Conservation (phyloP, 2,113 vertebrate genomes). For the Lepisosteus osseus region DNA sequence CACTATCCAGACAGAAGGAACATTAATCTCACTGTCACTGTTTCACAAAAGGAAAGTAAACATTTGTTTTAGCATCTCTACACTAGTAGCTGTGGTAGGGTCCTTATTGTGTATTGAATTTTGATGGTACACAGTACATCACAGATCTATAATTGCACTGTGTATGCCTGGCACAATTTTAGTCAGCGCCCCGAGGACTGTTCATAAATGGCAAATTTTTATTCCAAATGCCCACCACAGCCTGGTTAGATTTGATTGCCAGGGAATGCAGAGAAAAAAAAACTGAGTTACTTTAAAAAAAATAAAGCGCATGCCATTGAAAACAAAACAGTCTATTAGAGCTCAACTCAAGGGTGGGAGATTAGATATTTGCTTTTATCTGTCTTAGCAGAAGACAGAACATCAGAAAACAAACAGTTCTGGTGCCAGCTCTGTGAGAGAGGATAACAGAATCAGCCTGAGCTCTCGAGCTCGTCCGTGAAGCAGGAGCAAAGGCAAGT, state of each 20-base stretch:
- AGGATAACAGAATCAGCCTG: conserved; percentile 1
- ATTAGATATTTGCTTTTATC: conserved; percentile 28
- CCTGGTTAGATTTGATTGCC: conserved; percentile 7
- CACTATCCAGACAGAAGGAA: too few species aligned
- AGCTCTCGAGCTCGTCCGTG: conserved; percentile 13
- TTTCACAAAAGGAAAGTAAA: too few species aligned
- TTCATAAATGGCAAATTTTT: too few species aligned
- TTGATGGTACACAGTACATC: too few species aligned
- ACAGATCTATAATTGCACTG: too few species aligned
- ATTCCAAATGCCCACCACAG: too few species aligned
- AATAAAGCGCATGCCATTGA: conserved; percentile 19
- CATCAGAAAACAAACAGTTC: conserved; percentile 17
- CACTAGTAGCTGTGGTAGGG: too few species aligned
- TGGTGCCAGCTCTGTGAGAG: conserved; percentile 11
- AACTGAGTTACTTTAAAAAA: conserved; percentile 4
- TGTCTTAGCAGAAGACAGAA: conserved; percentile 6
- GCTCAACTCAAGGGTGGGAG: neutral
- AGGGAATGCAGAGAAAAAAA: conserved; percentile 8
- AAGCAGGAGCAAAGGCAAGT: conserved; percentile 10
- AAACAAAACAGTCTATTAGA: conserved; percentile 24
- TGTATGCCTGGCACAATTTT: too few species aligned
- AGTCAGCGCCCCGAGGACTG: too few species aligned
- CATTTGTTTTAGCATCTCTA: too few species aligned
- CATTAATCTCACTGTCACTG: too few species aligned
- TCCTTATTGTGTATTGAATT: too few species aligned